Evolutionary conservation across 53 echinoderm and acorn worm species (phyloP).

Genomic region (Actinopyga echinites): DNA sequence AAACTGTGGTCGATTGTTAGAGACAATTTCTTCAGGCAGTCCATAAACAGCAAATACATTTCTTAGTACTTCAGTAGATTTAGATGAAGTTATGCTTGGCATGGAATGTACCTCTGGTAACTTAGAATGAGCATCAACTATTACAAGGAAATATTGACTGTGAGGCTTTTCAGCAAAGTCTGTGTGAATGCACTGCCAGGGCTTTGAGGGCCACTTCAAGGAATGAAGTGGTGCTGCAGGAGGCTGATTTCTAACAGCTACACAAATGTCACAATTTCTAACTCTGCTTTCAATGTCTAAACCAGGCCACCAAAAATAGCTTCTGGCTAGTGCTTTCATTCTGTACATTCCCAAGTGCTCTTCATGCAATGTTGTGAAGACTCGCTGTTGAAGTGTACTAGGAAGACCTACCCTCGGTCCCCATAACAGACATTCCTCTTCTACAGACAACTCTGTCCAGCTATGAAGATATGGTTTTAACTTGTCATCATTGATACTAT

Average conservation of each 20-base stretch:
- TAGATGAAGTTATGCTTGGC: no score
- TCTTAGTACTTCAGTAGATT: no score
- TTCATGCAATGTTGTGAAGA: neutral
- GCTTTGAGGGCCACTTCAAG: no score
- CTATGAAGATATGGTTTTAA: conserved; percentile 13
- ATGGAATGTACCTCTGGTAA: no score
- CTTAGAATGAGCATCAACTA: no score
- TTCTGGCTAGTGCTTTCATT: conserved; percentile 25
- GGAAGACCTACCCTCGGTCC: conserved; percentile 39
- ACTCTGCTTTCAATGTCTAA: neutral
- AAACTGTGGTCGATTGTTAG: no score
- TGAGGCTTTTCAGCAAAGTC: no score
- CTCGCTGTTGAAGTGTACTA: neutral
- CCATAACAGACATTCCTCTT: conserved; percentile 48
- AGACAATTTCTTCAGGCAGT: no score
- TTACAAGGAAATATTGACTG: no score
- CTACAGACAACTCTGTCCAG: conserved; percentile 31
- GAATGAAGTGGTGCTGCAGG: neutral
- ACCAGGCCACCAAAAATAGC: conserved; percentile 55
- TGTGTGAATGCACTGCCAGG: no score
- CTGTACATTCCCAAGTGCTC: conserved; percentile 23
- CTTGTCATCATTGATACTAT: neutral
- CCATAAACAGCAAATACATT: no score
- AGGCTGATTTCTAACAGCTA: neutral
- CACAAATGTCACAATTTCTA: neutral